Evolutionary conservation across 30 jellyfish, hydroid and myxozoan species (phyloP).

Genomic region (Hydractinia symbiolongicarpus): DNA sequence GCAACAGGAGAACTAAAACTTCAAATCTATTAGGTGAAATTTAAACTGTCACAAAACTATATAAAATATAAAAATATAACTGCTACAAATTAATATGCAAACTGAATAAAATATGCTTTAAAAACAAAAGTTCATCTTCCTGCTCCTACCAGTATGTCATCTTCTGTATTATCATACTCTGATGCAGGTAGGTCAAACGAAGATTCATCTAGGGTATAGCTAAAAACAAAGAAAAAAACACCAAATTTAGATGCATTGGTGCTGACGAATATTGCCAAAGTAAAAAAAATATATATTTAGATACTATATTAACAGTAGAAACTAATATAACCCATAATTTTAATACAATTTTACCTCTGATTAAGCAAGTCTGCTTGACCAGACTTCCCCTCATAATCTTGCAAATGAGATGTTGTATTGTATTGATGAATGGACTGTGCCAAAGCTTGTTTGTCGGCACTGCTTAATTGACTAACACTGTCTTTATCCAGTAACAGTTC

Average conservation of each 20-base stretch:
- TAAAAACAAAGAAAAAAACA: slow-evolving; percentile 21
- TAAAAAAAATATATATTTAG: not conserved
- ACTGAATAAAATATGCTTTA: not conserved
- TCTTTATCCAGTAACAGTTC: slow-evolving; percentile 81
- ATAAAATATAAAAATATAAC: not conserved
- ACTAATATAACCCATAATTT: not conserved
- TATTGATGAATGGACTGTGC: slow-evolving; percentile 42
- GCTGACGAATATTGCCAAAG: not conserved
- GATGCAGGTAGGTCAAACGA: slow-evolving; percentile 75
- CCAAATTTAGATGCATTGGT: not conserved
- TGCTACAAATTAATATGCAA: not conserved
- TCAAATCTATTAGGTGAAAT: no score
- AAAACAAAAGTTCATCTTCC: not conserved
- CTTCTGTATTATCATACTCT: slow-evolving; percentile 80
- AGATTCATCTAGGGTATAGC: slow-evolving; percentile 83
- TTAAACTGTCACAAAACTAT: no score
- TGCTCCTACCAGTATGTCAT: slow-evolving; percentile 85
- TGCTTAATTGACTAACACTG: slow-evolving; percentile 43
- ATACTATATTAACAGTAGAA: not conserved
- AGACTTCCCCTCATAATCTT: slow-evolving; percentile 5
- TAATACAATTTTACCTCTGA: slow-evolving; percentile 21
- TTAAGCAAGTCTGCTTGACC: slow-evolving; percentile 21
- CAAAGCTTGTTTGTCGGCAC: slow-evolving; percentile 66
- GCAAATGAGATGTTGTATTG: slow-evolving; percentile 8
- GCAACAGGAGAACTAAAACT: no score